phyloP scores from a whole-genome alignment of 2,113 vertebrate species.

The Colius striatus region DNA sequence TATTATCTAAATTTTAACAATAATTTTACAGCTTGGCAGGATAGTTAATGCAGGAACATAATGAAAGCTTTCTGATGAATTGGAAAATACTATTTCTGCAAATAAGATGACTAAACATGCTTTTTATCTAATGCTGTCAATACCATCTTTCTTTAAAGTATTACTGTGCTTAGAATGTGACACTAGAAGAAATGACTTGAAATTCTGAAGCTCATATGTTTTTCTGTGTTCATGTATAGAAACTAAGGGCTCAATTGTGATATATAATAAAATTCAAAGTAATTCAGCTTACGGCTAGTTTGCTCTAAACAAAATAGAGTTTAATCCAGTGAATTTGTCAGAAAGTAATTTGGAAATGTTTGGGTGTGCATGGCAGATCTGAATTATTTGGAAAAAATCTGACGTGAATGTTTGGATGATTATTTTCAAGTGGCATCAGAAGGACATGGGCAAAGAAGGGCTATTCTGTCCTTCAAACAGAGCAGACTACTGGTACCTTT shows the following conservation, averaged over 20 bases:
- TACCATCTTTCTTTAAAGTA: background rate
- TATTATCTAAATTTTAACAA: background rate
- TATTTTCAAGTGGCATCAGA: background rate
- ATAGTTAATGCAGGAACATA: background rate
- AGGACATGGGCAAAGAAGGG: background rate
- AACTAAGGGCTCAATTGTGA: background rate
- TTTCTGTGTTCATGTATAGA: background rate
- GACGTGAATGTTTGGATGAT: background rate
- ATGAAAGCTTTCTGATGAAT: background rate
- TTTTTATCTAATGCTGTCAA: background rate
- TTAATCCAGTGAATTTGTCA: background rate
- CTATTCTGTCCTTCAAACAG: background rate
- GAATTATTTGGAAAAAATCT: background rate
- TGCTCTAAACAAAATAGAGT: background rate
- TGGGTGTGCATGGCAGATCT: background rate
- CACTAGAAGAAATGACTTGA: background rate
- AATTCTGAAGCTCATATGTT: background rate
- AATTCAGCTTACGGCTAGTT: background rate
- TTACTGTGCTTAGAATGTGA: background rate
- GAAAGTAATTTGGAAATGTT: background rate
- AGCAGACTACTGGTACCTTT: background rate
- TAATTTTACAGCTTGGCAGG: background rate
- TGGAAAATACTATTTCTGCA: background rate
- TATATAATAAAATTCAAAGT: background rate
- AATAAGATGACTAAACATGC: background rate